These are phyloP conservation scores for Drosophila nigromelanica DNA, from an alignment of 1,140 invertebrate species.

Conservation along the genomic window DNA sequence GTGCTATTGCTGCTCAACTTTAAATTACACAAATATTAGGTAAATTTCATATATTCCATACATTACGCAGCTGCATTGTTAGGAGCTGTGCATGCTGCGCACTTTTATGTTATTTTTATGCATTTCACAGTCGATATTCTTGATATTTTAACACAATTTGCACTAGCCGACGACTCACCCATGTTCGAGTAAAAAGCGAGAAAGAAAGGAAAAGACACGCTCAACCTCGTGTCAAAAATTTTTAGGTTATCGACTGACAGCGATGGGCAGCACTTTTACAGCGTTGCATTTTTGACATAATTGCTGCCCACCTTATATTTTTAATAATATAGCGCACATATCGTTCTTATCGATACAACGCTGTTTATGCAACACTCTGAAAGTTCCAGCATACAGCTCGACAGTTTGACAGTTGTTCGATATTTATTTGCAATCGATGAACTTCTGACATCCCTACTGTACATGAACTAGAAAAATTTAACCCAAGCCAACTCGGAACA, in stretches of 20 bases:
- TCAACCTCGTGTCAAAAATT: conserved; percentile 78
- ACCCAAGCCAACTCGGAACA: conserved; percentile 27
- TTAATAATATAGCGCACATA: not conserved
- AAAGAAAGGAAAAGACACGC: conserved; percentile 83
- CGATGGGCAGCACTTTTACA: conserved; percentile 42
- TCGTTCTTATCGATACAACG: not conserved
- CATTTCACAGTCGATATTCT: conserved; percentile 47
- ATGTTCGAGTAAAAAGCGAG: conserved; percentile 84
- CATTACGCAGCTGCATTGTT: not conserved
- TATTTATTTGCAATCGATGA: conserved; percentile 2
- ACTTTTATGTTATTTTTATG: conserved; percentile 42
- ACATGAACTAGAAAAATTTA: conserved; percentile 38
- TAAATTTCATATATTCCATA: conserved; percentile 13
- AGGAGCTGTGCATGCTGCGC: conserved; percentile 13
- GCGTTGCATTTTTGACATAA: conserved; percentile 18
- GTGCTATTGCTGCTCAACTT: conserved; percentile 9
- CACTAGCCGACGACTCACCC: conserved; percentile 78
- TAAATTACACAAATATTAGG: conserved; percentile 18
- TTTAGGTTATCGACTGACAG: conserved; percentile 59
- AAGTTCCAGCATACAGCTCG: not conserved
- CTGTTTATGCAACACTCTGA: not conserved
- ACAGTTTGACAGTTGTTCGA: conserved; percentile 1
- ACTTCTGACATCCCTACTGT: conserved; percentile 14
- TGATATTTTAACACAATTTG: conserved; percentile 72
- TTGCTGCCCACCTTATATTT: not conserved